Conservation (phyloP, 2,888 invertebrate genomes). For the Nycteola revayana region DNA sequence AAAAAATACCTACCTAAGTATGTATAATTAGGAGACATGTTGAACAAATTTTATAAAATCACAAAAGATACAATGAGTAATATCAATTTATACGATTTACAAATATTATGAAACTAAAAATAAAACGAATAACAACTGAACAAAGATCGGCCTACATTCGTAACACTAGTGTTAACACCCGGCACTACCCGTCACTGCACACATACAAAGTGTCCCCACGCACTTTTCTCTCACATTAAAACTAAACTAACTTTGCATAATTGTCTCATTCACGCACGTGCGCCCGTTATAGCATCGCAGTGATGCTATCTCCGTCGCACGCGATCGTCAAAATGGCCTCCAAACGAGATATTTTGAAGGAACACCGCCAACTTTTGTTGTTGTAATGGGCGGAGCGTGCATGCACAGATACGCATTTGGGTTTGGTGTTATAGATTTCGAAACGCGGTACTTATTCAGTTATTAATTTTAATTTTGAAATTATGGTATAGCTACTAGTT, state of each 20-base stretch:
- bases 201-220: conserved; percentile 54
- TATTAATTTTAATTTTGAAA: too few relatives aligned
- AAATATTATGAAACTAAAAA: too few relatives aligned
- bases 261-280: conserved; percentile 77
- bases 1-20: too few relatives aligned
- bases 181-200: conserved; percentile 36
- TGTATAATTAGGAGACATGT: too few relatives aligned
- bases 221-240: conserved; percentile 68
- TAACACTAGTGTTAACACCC: conserved; percentile 22
- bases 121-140: neutral
- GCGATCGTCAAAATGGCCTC: conserved; percentile 81
- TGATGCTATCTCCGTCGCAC: conserved; percentile 64
- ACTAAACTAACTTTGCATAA: conserved; percentile 79
- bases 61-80: too few relatives aligned
- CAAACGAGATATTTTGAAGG: conserved; percentile 82
- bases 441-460: too few relatives aligned
- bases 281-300: conserved; percentile 46
- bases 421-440: too few relatives aligned
- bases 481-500: too few relatives aligned
- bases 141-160: conserved; percentile 14
- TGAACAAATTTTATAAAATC: too few relatives aligned
- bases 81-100: too few relatives aligned
- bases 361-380: conserved; percentile 80
- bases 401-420: conserved; percentile 66
- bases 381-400: conserved; percentile 81